Percentiles rank a stretch among this genome's conserved stretches.
Conservation (phyloP, 2,888 invertebrate species). For the Parochlus steinenii region DNA sequence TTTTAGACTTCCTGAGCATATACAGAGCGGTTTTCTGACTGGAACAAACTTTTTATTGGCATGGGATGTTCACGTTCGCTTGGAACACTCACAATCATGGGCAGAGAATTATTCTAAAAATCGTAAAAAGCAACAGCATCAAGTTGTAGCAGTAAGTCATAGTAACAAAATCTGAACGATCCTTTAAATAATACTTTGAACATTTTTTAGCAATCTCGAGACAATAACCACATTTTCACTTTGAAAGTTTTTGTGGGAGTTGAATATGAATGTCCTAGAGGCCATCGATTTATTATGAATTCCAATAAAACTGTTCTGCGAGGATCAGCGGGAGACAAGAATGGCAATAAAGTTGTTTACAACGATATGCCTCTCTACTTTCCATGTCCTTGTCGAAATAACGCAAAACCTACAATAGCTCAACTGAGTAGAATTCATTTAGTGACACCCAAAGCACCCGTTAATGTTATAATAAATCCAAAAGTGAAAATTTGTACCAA, state of each 20-base stretch:
- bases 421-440: constrained; percentile 76
- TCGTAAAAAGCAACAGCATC: constrained; percentile 21
- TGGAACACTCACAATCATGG: constrained; percentile 23
- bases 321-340: constrained; percentile 50
- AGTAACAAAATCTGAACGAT: not conserved
- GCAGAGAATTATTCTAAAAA: constrained; percentile 22
- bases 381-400: constrained; percentile 61
- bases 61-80: constrained; percentile 67
- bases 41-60: constrained; percentile 84
- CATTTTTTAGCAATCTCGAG: too few relatives aligned
- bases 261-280: constrained; percentile 94
- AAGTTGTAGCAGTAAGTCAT: not conserved
- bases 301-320: constrained; percentile 68
- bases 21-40: constrained; percentile 76
- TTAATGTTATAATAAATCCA: constrained; percentile 74
- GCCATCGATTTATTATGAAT: constrained; percentile 89
- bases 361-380: constrained; percentile 80
- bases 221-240: constrained; percentile 37
- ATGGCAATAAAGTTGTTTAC: constrained; percentile 69
- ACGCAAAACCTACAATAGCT: constrained; percentile 41
- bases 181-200: too few relatives aligned
- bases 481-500: constrained; percentile 48
- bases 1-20: constrained; percentile 65
- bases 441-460: constrained; percentile 80
- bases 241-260: constrained; percentile 89